Conservation (phyloP, 2,797 vertebrate species). For the Tapera naevia region DNA sequence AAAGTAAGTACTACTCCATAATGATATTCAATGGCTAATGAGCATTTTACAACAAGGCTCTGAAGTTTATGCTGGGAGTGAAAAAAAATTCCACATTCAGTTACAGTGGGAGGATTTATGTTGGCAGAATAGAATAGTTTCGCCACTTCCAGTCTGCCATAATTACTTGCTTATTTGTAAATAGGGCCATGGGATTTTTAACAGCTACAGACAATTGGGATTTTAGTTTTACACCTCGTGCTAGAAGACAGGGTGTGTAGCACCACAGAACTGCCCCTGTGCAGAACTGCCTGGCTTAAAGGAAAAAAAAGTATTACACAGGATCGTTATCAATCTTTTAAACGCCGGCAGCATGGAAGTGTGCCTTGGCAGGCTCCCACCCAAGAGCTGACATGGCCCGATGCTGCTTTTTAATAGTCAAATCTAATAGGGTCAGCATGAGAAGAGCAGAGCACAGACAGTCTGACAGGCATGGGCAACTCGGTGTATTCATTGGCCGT, state of each 20-base stretch:
- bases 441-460: not conserved
- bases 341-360: not conserved
- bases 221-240: not conserved
- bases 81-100: not conserved
- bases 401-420: slow-evolving; percentile 37
- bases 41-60: slow-evolving; percentile 53
- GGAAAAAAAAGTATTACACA: not conserved
- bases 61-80: slow-evolving; percentile 51
- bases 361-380: slow-evolving; percentile 26
- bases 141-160: not conserved
- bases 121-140: slow-evolving; percentile 4
- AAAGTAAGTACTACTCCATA: slow-evolving; percentile 13
- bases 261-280: not conserved
- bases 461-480: not conserved
- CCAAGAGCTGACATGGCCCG: slow-evolving; percentile 35
- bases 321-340: slow-evolving; percentile 10
- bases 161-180: slow-evolving; percentile 20
- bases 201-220: not conserved
- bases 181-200: slow-evolving; percentile 9
- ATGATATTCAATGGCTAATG: slow-evolving; percentile 17
- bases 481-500: not conserved
- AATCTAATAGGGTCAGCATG: not conserved
- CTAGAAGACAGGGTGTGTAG: not conserved
- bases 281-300: not conserved
- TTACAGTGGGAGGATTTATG: slow-evolving; percentile 29